Base-by-base conservation (phyloP, 1,140 invertebrate species). In the Trialeurodes vaporariorum region DNA sequence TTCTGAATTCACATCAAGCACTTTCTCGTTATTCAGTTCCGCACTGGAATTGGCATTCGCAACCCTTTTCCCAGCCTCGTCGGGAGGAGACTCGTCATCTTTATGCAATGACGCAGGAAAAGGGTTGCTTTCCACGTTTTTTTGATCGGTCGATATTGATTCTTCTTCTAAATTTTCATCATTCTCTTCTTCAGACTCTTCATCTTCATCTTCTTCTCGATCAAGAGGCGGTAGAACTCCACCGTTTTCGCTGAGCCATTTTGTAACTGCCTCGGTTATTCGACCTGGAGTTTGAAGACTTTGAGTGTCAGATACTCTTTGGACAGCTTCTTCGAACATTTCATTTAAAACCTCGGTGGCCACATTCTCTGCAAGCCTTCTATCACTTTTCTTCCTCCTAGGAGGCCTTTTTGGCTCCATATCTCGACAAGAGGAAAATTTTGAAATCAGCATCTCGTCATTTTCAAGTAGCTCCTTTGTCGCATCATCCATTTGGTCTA, bases 81-180 rank as follows among this genome's bases (percentile, higher is more conserved):
- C 68, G 69, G 72, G 73, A 77, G 63, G 73, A 73, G 69, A 77
- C 75, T 17, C 34, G 34, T 49, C 34, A 49, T 17, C 5, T 17
- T 49, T 17, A 49, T 5, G 34, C 34, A 49, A 49, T 49, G 74
- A 71, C 71, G 71, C 76, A 77, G 70, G 75, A 71, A 73, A 76
- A 77, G 75, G 76, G 76, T 76, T 76, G 75, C 75, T 68, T 72
- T 71, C 40, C 74, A 67, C 74, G 76, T 77, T 77, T 77, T 77
- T 77, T 77, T 73, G 74, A 75, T 71, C 73, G 69, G 73, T 73
- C 59, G 61, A 25, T 2, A 34, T 59, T 59, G 71, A 62, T 24
- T 69, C 68, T 59, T 73, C 73, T 61, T 69, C 71, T 11, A 70
- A 67, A 34, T 71, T 71, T 62, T 70, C 72, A 13, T 71, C 71